Evolutionary conservation across 2,888 invertebrate species (phyloP), one percentile per base, ranked within the genome.

Genomic region (Cataglyphis altisquamis): DNA sequence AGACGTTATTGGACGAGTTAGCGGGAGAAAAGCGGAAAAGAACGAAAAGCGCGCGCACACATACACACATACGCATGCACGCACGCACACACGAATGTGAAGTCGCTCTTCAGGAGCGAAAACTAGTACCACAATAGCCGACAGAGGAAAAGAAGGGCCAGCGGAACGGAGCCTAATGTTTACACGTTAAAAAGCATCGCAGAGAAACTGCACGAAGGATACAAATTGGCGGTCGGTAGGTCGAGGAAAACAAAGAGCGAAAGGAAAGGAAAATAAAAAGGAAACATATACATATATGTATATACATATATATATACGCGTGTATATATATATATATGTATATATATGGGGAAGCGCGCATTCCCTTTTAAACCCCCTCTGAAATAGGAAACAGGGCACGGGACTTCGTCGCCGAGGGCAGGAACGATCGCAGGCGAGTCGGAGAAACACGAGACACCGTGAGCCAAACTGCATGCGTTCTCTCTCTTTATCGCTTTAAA

Each of bases 381-480:
- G 52, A 82, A 84, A 81, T 85, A 88, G 82, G 83, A 87, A 83
- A 82, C 60, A 84, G 80, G 72, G 36, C 32, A 85, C 87, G 70
- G 83, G 84, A 89, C 84, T 60, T 32, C 32, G 82, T 74, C 84
- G 82, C 78, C 82, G 72, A 80, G 70, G 82, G 70, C 74, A 36
- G 86, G 80, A 84, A 83, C 55, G 68, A 45, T 82, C 84, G 66
- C 87, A 82, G 83, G 21, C 74, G 70, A 41, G 77, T 83, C 80
- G 82, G 70, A 12, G 72, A 72, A 84, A 88, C 55, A 78, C 84
- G 70, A 87, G 90, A 88, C 60, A 70, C 91, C 87, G 91, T 91
- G 92, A 92, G 91, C 91, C 84, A 89, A 91, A 87, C 82, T 90
- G 92, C 92, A 91, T 91, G 92, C 74, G 83, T 88, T 82, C 74